These are phyloP conservation scores for Gallirallus australis DNA, from an alignment of 2,797 vertebrate genomes.

Conservation along the genomic window DNA sequence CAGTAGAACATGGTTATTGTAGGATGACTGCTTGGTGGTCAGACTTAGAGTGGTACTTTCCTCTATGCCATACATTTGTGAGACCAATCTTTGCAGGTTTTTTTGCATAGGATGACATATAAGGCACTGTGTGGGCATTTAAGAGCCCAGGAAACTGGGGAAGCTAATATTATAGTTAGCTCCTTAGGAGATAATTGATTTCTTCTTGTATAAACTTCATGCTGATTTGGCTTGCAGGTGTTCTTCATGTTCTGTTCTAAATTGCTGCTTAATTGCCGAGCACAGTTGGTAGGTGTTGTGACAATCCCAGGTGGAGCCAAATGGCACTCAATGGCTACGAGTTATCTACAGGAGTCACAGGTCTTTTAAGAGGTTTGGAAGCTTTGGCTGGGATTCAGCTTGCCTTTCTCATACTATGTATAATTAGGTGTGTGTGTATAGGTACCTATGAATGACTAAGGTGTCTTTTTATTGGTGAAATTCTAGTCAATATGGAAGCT, in stretches of 20 bases:
- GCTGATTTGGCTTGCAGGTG: conserved; percentile 27
- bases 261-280: not conserved
- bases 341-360: not conserved
- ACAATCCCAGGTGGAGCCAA: not conserved
- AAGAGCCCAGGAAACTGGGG: not conserved
- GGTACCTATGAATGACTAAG: not conserved
- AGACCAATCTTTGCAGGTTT: not conserved
- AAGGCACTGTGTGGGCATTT: not conserved
- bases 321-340: not conserved
- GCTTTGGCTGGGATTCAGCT: not conserved
- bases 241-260: conserved; percentile 4
- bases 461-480: not conserved
- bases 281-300: not conserved
- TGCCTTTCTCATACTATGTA: not conserved
- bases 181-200: conserved; percentile 5
- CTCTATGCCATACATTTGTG: not conserved
- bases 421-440: not conserved
- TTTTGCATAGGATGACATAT: not conserved
- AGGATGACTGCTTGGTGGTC: not conserved
- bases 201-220: conserved; percentile 2
- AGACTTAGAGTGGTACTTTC: not conserved
- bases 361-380: not conserved
- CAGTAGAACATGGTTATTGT: not conserved
- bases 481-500: not conserved
- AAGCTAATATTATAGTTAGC: not conserved